Evolutionary conservation across 2,113 vertebrate genomes (phyloP).

Genomic region (Odocoileus virginianus): DNA sequence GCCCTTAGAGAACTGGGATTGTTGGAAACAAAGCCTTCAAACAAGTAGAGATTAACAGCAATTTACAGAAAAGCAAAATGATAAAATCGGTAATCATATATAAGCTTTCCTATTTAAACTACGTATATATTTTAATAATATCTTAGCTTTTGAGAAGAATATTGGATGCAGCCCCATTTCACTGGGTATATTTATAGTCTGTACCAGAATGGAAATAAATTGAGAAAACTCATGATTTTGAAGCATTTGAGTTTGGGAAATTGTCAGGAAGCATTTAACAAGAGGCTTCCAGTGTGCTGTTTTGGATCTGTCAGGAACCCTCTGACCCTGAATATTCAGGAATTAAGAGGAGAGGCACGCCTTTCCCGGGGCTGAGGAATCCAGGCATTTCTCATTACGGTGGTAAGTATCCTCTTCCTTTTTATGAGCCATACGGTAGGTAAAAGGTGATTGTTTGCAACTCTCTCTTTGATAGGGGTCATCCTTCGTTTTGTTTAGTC

Average conservation of each 20-base stretch:
- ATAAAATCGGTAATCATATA: background rate
- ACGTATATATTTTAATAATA: background rate
- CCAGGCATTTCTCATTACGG: too few relatives aligned
- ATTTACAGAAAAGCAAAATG: background rate
- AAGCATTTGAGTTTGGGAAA: background rate
- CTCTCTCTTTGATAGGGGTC: too few relatives aligned
- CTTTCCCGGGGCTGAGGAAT: too few relatives aligned
- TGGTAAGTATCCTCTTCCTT: too few relatives aligned
- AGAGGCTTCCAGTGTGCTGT: too few relatives aligned
- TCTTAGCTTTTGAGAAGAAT: background rate
- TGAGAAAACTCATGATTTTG: background rate
- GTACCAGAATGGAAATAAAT: background rate
- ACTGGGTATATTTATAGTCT: background rate
- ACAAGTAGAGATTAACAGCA: background rate
- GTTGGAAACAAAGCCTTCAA: background rate
- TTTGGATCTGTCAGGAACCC: too few relatives aligned
- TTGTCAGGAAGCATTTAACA: too few relatives aligned
- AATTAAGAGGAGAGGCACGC: too few relatives aligned
- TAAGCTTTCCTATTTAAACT: background rate
- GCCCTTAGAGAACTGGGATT: background rate
- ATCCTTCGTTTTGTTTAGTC: too few relatives aligned
- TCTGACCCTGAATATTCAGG: too few relatives aligned
- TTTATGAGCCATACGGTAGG: too few relatives aligned
- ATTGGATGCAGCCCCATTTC: background rate
- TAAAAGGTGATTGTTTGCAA: too few relatives aligned